Base-by-base conservation (phyloP, 2,888 invertebrate genomes). In the Sarcophaga rosellei region DNA sequence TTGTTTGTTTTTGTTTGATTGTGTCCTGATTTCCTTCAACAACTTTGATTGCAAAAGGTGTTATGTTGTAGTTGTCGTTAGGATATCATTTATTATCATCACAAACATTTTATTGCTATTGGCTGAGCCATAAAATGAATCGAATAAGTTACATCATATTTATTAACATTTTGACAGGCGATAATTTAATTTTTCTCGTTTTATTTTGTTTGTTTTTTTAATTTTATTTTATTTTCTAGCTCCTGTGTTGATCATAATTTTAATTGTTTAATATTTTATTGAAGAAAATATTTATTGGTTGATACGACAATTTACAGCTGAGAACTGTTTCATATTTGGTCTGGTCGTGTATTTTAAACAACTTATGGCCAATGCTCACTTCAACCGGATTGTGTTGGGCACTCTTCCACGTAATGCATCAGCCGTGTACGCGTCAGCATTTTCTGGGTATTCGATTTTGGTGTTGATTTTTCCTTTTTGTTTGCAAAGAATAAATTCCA, bases 91-190 rank as follows among this genome's bases (percentile, higher is more conserved):
- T 69, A 68, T 81, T 77, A 61, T 76, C 61, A 62, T 70, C 44
- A 80, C 25, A 20, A 62, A 66, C 62, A 79, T 61, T 23, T 20
- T 5, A 59, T 47, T n/a, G 3, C 25, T 25, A 20, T 73, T 17
- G n/a, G 23, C n/a, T n/a, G 61, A 10, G 17, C 17, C 12, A 20
- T 23, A 62, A 73, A 21, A 61, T 61, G 59, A 44, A n/a, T 79
- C 17, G 53, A 15, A 15, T 11, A 63, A 12, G 47, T 63, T 69
- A 75, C 74, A 63, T 69, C 68, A 79, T 79, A 47, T 35, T 69
- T 69, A 74, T 79, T 79, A 84, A 84, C 47, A 84, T 69, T 79
- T 69, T 78, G 66, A 63, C 74, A 79, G 53, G 25, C 69, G 17
- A 63, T 69, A 57, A 35, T 10, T 35, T 78, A 62, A 35, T 23